These are phyloP conservation scores for Columba guinea DNA, from an alignment of 2,797 vertebrate species.

Conservation along the genomic window DNA sequence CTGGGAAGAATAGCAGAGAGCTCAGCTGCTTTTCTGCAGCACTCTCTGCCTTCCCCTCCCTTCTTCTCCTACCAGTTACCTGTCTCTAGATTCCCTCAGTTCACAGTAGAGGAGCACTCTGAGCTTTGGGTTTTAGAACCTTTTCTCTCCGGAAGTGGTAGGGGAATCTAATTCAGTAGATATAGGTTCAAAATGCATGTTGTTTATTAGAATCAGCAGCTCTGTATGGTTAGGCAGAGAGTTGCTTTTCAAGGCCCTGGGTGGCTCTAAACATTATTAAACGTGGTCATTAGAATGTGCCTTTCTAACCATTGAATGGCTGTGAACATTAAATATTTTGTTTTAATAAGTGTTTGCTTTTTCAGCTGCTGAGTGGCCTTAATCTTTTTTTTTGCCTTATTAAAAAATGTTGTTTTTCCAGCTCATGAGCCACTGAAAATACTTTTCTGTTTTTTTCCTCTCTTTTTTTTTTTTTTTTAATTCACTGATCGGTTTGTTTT, in stretches of 20 bases:
- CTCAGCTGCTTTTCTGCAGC: not conserved
- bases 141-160: not conserved
- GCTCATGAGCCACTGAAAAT: conserved; percentile 72
- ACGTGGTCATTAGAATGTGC: conserved; percentile 47
- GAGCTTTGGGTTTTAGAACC: not conserved
- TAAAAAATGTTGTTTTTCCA: conserved; percentile 74
- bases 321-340: conserved; percentile 71
- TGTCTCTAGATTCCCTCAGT: not conserved
- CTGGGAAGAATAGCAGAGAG: not conserved
- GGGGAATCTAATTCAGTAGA: not conserved
- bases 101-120: not conserved
- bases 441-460: conserved; percentile 18
- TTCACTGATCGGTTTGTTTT: too few species aligned
- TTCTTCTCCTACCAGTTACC: not conserved
- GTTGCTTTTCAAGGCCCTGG: conserved; percentile 56
- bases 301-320: conserved; percentile 68
- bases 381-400: conserved; percentile 66
- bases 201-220: conserved; percentile 42
- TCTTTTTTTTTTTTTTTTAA: not conserved
- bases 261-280: conserved; percentile 72
- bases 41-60: not conserved
- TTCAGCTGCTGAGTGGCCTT: conserved; percentile 68
- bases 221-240: conserved; percentile 20
- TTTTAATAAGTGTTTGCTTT: conserved; percentile 73
- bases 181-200: not conserved